phyloP scores from a whole-genome alignment of 2,797 vertebrate genomes.

The Choloepus didactylus region DNA sequence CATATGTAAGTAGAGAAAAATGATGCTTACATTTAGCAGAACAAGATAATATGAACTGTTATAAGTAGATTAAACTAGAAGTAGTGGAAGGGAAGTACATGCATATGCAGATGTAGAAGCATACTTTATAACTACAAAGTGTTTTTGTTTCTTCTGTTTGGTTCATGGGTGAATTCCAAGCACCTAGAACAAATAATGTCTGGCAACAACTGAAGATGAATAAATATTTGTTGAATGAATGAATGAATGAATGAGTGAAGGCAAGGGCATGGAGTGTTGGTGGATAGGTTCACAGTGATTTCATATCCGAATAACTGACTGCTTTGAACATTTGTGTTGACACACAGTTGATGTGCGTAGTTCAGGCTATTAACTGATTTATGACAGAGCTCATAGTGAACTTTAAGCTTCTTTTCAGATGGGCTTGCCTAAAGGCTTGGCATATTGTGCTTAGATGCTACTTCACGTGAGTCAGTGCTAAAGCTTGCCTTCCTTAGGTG shows the following conservation, averaged over 20 bases:
- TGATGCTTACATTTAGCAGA: background rate
- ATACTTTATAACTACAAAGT: background rate
- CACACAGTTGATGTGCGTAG: background rate
- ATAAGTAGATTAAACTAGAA: background rate
- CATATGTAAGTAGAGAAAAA: background rate
- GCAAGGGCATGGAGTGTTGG: background rate
- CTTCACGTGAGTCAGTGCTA: background rate
- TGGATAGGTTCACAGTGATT: background rate
- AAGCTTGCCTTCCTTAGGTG: background rate
- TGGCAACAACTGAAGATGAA: background rate
- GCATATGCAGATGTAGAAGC: too few species aligned
- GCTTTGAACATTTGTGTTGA: background rate
- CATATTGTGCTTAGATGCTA: background rate
- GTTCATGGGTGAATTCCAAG: background rate
- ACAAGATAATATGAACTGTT: background rate
- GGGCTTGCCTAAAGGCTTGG: background rate
- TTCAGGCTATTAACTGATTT: background rate
- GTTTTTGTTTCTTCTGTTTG: background rate
- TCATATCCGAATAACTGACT: background rate
- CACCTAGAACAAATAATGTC: background rate
- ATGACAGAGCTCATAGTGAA: background rate
- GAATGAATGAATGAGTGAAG: background rate
- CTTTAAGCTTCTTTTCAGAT: background rate
- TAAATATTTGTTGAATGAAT: background rate
- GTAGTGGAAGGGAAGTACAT: background rate